phyloP scores from a whole-genome alignment of 2,888 invertebrate species.

The Saturnia pavonia region DNA sequence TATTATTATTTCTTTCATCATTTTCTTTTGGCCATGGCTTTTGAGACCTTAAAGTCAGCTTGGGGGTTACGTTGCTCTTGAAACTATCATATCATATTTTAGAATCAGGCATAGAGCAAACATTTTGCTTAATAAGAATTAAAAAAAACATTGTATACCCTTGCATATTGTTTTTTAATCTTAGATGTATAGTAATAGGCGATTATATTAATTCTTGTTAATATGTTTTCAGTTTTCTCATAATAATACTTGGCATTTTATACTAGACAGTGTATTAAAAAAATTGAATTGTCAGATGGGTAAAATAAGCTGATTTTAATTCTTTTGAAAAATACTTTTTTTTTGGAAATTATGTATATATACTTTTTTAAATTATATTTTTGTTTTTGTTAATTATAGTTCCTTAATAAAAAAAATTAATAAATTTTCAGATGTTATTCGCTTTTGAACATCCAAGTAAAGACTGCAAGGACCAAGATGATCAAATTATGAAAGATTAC shows the following conservation, averaged over 20 bases:
- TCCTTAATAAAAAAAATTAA: too few relatives aligned
- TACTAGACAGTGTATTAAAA: too few relatives aligned
- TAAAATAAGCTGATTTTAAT: too few relatives aligned
- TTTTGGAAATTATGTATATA: too few relatives aligned
- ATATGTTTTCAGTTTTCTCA: too few relatives aligned
- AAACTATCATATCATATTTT: neutral
- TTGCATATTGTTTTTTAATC: neutral
- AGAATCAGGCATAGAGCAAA: neutral
- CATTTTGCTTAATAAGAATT: neutral
- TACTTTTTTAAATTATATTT: too few relatives aligned
- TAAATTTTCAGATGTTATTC: constrained; percentile 85
- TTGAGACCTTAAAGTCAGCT: neutral
- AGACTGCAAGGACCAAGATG: constrained; percentile 84
- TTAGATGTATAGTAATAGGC: too few relatives aligned
- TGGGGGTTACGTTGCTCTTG: neutral
- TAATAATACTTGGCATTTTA: too few relatives aligned
- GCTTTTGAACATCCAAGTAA: constrained; percentile 95
- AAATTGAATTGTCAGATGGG: too few relatives aligned
- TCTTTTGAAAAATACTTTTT: too few relatives aligned
- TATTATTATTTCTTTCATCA: constrained; percentile 33
- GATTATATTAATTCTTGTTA: too few relatives aligned
- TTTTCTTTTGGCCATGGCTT: neutral
- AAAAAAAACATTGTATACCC: neutral
- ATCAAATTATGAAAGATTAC: constrained; percentile 85
- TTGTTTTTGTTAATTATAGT: neutral